Evolutionary conservation across 2,797 vertebrate species (phyloP), one percentile per base, ranked within the genome.

Genomic region (Sorex maritimensis): DNA sequence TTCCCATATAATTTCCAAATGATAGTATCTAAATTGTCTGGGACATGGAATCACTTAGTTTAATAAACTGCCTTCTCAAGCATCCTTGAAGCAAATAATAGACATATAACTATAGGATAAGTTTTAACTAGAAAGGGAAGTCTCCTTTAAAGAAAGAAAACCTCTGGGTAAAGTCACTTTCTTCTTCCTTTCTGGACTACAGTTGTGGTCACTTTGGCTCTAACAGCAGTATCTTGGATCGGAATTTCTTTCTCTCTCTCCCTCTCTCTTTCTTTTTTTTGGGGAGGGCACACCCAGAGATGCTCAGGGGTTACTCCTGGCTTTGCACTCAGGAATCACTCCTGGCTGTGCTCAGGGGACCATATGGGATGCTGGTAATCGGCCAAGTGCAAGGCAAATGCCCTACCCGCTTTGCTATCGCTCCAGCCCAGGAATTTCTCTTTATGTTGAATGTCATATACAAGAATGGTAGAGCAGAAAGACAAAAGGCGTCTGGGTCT

Each of bases 401-500:
- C 34, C 34, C 34, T 34, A 34, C 34, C 34, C 34, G 34, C 34
- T 34, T 34, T 34, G 34, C 34, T 34, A 63, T 63, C 17, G 4
- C 61, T 23, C 15, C 52, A 52, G 52, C 52, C 72, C 5, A 77
- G 24, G 24, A 82, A 41, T n/a, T 82, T 13, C 11, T 55, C 24
- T 91, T 86, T 41, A 72, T 23, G 58, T 81, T 95, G 49, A 92
- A 92, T 86, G 41, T 86, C 55, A 83, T 73, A 23, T 67, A 67
- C 19, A 44, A 83, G n/a, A 10, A 34, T 44, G 9, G 12, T 17
- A 5, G 23, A 83, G 46, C 26, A 83, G 68, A 65, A 93, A 34
- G 30, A 55, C 5, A 44, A 30, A 85, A 93, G 44, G 24, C 67
- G 10, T 2, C 38, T 75, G 69, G 30, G 11, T 63, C 38, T 78